Evolutionary conservation across 2,113 vertebrate species (phyloP).

Genomic region (Microcebus griseorufus): DNA sequence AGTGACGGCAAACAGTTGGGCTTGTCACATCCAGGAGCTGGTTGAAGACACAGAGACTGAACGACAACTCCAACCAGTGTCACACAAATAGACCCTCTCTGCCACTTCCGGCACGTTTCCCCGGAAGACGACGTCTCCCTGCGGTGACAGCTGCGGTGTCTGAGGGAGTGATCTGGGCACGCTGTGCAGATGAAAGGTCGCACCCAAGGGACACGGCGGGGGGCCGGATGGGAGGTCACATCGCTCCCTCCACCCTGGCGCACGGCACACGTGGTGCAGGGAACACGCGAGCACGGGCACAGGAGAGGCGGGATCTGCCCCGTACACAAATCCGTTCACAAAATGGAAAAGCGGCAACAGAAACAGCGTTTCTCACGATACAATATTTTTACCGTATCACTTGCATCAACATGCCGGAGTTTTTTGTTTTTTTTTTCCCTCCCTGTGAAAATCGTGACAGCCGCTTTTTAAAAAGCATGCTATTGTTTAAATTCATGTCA

Average conservation of each 20-base stretch:
- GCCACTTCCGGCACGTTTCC: not conserved
- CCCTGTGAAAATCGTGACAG: not conserved
- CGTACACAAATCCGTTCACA: slow-evolving; percentile 68
- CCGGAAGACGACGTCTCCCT: not conserved
- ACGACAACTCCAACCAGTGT: not conserved
- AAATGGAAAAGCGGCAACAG: slow-evolving; percentile 50
- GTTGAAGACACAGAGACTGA: not conserved
- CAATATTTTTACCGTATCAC: slow-evolving; percentile 60
- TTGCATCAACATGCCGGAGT: not conserved
- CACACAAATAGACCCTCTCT: not conserved
- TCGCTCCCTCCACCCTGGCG: slow-evolving; percentile 22
- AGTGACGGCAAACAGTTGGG: not conserved
- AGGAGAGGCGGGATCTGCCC: slow-evolving; percentile 36
- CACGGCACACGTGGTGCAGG: not conserved
- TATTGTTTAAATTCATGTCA: not conserved
- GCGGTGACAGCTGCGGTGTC: not conserved
- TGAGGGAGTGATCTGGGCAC: not conserved
- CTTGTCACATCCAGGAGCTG: not conserved
- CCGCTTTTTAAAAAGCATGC: not conserved
- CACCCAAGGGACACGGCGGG: not conserved
- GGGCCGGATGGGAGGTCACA: not conserved
- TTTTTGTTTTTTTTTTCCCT: not conserved
- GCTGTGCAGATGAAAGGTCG: not conserved
- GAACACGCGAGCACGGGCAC: slow-evolving; percentile 71
- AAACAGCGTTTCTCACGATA: slow-evolving; percentile 20